A percentile compares a stretch with the other conserved stretches of the same genome.
Evolutionary conservation across 2,113 vertebrate species (phyloP).

Genomic region (Sakesphorus luctuosus): DNA sequence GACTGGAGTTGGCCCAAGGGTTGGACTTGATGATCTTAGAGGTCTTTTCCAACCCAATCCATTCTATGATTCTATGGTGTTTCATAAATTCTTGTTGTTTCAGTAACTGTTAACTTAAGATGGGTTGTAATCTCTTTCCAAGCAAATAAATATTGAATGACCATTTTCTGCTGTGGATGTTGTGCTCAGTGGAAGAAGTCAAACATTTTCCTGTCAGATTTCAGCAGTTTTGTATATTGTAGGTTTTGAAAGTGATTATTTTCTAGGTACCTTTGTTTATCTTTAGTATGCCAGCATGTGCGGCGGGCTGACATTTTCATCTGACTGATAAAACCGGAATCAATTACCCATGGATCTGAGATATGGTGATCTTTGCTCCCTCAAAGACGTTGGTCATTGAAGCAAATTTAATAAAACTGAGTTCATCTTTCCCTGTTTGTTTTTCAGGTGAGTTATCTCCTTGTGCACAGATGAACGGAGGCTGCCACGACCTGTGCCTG

Average conservation of each 20-base stretch:
- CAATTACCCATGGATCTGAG: not conserved
- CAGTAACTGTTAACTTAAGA: not conserved
- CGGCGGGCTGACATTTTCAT: not conserved
- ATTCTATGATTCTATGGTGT: too few relatives aligned
- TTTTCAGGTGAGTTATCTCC: constrained; percentile 92
- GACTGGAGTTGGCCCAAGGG: too few relatives aligned
- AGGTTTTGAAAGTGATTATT: not conserved
- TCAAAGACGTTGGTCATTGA: not conserved
- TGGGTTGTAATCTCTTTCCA: not conserved
- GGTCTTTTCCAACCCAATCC: too few relatives aligned
- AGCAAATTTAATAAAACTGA: constrained; percentile 16
- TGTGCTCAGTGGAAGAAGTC: not conserved
- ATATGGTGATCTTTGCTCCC: not conserved
- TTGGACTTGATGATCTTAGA: too few relatives aligned
- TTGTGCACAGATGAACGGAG: constrained; percentile 89
- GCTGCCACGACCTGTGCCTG: constrained; percentile 94
- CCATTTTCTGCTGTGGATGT: not conserved
- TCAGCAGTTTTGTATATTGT: not conserved
- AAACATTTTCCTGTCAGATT: not conserved
- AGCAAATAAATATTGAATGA: not conserved
- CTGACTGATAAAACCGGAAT: not conserved
- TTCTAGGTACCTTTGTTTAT: not conserved
- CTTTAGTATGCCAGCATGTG: not conserved
- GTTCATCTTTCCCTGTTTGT: not conserved
- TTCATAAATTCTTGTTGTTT: not conserved